These are phyloP conservation scores for Clanis bilineata DNA, from an alignment of 2,888 invertebrate species.

Conservation along the genomic window DNA sequence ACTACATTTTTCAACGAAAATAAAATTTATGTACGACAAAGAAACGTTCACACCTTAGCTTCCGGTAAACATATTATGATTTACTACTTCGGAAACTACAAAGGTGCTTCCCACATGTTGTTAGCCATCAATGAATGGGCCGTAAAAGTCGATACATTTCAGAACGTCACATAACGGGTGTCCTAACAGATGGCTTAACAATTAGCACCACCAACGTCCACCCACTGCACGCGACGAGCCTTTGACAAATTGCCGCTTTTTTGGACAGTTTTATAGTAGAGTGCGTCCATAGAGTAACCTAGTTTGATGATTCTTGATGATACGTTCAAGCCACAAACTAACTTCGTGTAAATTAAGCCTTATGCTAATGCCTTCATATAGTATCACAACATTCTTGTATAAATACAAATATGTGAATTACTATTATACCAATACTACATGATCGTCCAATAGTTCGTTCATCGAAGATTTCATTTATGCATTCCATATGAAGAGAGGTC, in stretches of 20 bases:
- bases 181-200: conserved; percentile 14
- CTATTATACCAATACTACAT: too few relatives aligned
- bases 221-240: neutral
- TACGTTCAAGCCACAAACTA: too few relatives aligned
- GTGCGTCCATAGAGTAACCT: neutral
- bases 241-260: neutral
- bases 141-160: neutral
- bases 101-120: conserved; percentile 6
- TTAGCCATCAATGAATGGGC: neutral
- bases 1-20: neutral
- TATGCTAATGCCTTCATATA: too few relatives aligned
- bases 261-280: neutral
- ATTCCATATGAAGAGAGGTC: too few relatives aligned
- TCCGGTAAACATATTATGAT: neutral
- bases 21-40: neutral
- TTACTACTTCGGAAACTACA: neutral
- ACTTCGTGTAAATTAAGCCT: too few relatives aligned
- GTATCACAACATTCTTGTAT: too few relatives aligned
- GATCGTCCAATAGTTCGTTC: too few relatives aligned
- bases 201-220: conserved; percentile 16
- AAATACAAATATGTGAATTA: too few relatives aligned
- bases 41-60: neutral
- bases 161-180: neutral
- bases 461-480: too few relatives aligned
- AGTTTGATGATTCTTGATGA: too few relatives aligned